Conservation (phyloP, 2,797 vertebrate genomes). For the Lithobates sylvaticus region DNA sequence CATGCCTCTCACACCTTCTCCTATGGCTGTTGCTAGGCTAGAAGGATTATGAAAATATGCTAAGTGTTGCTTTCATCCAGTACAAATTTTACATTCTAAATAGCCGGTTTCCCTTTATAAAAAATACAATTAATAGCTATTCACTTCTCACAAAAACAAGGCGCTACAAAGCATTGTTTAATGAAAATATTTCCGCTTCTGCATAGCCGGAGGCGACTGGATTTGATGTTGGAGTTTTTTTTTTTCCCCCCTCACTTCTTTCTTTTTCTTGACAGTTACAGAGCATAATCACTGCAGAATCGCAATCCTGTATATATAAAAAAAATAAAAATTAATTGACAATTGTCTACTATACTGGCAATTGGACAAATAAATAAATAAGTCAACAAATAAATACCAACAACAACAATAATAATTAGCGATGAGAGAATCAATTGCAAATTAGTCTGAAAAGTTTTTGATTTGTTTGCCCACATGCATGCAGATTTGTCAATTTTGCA, state of each 20-base stretch:
- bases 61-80: constrained; percentile 84
- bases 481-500: no score
- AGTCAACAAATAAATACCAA: neutral
- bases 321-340: no score
- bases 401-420: neutral
- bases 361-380: no score
- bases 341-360: neutral
- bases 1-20: constrained; percentile 82
- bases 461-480: neutral
- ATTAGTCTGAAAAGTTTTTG: neutral
- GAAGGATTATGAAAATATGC: constrained; percentile 86
- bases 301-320: neutral
- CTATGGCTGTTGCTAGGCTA: constrained; percentile 81
- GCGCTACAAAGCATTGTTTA: constrained; percentile 41
- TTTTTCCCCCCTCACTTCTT: no score
- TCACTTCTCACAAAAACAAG: constrained; percentile 53
- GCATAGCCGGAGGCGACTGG: constrained; percentile 6
- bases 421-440: neutral
- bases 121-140: constrained; percentile 71
- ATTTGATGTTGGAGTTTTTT: constrained; percentile 2
- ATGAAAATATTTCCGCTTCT: constrained; percentile 38
- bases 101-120: constrained; percentile 66
- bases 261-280: neutral
- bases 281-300: neutral
- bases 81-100: constrained; percentile 80